Conservation (phyloP, 1,140 invertebrate species). For the Papilio glaucus region DNA sequence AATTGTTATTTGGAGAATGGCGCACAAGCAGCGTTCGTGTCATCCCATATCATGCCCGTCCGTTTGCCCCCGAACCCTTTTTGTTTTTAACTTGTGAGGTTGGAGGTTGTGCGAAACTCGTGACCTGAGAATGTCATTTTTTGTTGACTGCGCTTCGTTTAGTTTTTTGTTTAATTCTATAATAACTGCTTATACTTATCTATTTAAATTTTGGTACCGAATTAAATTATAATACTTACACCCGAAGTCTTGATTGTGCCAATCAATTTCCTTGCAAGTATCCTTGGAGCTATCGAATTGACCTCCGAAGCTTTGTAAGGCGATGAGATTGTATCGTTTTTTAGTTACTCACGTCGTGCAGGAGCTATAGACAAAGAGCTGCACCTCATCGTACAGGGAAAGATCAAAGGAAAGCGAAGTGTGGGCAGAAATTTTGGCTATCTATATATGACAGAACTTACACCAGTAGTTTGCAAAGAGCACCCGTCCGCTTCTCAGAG, state of each 20-base stretch:
- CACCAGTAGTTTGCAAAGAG: too few relatives aligned
- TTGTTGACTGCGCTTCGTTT: constrained; percentile 40
- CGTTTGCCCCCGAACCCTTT: constrained; percentile 36
- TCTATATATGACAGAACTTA: too few relatives aligned
- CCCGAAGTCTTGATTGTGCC: not conserved
- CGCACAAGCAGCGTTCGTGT: constrained; percentile 47
- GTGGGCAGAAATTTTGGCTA: too few relatives aligned
- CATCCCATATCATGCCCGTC: constrained; percentile 56
- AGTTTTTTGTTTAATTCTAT: not conserved
- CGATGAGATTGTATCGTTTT: too few relatives aligned
- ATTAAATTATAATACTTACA: constrained; percentile 11
- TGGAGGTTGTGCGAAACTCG: constrained; percentile 44
- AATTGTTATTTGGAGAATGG: constrained; percentile 40
- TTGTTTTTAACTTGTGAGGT: constrained; percentile 46
- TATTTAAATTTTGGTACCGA: not conserved
- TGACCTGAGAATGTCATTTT: constrained; percentile 51
- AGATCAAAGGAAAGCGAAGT: too few relatives aligned
- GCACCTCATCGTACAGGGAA: too few relatives aligned
- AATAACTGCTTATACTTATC: not conserved
- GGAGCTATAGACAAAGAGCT: too few relatives aligned
- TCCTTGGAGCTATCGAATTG: not conserved
- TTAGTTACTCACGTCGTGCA: too few relatives aligned
- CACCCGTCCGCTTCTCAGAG: too few relatives aligned
- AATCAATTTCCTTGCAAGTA: not conserved
- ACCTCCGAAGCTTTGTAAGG: too few relatives aligned